Evolutionary conservation across 1,140 invertebrate species (phyloP).

Genomic region (Papilio xuthus): DNA sequence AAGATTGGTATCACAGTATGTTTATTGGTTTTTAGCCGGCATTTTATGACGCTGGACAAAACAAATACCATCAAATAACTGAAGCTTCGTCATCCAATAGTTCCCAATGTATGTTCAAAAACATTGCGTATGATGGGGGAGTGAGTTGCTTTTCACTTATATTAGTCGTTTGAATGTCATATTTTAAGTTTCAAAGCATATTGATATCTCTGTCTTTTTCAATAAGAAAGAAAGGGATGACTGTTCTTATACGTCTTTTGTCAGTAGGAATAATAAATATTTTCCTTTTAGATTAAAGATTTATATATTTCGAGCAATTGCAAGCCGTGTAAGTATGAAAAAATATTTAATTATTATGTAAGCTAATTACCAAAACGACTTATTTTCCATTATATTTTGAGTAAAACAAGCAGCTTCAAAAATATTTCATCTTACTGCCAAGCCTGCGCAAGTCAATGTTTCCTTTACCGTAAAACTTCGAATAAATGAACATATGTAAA

Average conservation of each 20-base stretch:
- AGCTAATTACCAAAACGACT: too few species aligned
- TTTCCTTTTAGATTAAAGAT: conserved; percentile 6
- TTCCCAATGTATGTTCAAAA: conserved; percentile 41
- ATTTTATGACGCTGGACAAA: conserved; percentile 20
- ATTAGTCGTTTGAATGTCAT: background rate
- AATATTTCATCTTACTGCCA: too few species aligned
- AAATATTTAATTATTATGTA: background rate
- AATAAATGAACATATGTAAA: too few species aligned
- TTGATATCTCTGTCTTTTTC: background rate
- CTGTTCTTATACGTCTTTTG: too few species aligned
- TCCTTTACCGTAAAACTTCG: too few species aligned
- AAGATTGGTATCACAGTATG: background rate
- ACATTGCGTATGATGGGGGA: conserved; percentile 1
- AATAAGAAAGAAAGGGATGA: background rate
- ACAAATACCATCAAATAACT: conserved; percentile 34
- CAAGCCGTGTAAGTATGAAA: conserved; percentile 14
- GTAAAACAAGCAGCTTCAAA: too few species aligned
- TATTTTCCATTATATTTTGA: too few species aligned
- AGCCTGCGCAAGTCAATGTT: too few species aligned
- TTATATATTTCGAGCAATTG: conserved; percentile 17
- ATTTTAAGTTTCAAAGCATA: conserved; percentile 1
- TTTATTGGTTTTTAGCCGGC: background rate
- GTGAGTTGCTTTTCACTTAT: background rate
- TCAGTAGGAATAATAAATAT: background rate
- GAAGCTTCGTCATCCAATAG: conserved; percentile 38